phyloP scores from a whole-genome alignment of 2,113 vertebrate genomes.

The Halichoeres trimaculatus region DNA sequence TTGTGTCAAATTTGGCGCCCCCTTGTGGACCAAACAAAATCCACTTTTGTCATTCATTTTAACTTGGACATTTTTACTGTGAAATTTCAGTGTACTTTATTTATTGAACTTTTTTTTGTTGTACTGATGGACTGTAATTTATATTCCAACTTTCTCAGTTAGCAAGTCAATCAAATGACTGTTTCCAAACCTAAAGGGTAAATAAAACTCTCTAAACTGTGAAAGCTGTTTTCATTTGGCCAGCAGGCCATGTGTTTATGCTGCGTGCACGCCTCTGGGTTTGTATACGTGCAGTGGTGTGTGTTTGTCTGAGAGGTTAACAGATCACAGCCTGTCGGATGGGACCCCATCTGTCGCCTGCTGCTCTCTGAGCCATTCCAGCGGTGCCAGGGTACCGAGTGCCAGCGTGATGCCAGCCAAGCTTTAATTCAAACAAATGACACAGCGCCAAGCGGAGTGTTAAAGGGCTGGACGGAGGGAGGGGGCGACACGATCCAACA shows the following conservation, averaged over 20 bases:
- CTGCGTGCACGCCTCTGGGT: not conserved
- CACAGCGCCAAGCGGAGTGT: slow-evolving; percentile 3
- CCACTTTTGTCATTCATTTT: no score
- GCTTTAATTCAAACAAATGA: slow-evolving; percentile 40
- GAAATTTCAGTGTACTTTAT: no score
- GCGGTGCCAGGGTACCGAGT: slow-evolving; percentile 34
- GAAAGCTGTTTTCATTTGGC: slow-evolving; percentile 41
- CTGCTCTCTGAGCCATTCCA: slow-evolving; percentile 35
- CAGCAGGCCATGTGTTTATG: not conserved
- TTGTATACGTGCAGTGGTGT: not conserved
- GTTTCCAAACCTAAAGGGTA: not conserved
- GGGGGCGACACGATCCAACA: slow-evolving; percentile 1
- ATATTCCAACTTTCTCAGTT: no score
- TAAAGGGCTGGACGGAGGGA: not conserved
- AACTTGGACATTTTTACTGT: no score
- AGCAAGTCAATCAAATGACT: not conserved
- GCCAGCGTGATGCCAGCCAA: slow-evolving; percentile 47
- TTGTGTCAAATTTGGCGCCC: no score
- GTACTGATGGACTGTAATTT: no score
- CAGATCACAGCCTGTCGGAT: slow-evolving; percentile 44
- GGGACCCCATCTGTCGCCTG: slow-evolving; percentile 57
- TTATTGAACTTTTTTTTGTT: no score
- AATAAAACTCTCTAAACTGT: slow-evolving; percentile 25
- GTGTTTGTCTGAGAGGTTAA: slow-evolving; percentile 37
- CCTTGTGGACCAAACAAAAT: no score